Conservation (phyloP, 2,888 invertebrate genomes). For the Limenitis arthemis region DNA sequence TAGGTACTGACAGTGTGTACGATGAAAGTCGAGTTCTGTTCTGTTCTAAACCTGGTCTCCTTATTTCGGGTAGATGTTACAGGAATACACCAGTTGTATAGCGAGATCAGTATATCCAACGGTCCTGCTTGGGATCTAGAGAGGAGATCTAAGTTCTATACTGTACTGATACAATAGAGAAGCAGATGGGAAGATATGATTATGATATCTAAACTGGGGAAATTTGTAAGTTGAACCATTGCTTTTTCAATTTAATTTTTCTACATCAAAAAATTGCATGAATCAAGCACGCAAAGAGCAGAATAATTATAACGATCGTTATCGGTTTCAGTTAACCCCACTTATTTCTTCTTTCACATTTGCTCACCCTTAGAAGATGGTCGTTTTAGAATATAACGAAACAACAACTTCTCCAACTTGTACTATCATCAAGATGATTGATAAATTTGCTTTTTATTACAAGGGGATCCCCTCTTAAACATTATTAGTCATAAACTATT, state of each 20-base stretch:
- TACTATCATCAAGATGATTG: no score
- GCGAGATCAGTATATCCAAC: conserved; percentile 76
- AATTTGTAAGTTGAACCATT: conserved; percentile 63
- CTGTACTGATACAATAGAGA: conserved; percentile 79
- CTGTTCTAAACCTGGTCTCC: conserved; percentile 51
- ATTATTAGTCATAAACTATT: no score
- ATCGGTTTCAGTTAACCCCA: conserved; percentile 68
- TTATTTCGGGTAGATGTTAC: conserved; percentile 52
- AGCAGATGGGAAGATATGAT: conserved; percentile 78
- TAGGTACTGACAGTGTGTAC: conserved; percentile 70
- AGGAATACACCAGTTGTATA: conserved; percentile 34
- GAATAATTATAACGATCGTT: no score
- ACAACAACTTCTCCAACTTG: no score
- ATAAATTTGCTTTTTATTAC: no score
- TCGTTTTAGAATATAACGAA: no score
- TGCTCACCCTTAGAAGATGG: no score
- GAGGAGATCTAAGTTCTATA: conserved; percentile 78
- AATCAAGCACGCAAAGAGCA: no score
- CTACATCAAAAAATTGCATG: no score
- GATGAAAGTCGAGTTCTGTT: conserved; percentile 54
- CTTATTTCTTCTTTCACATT: no score
- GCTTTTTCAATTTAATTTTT: no score
- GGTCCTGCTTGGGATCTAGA: conserved; percentile 83
- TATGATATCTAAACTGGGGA: conserved; percentile 77
- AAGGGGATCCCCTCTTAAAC: no score